A percentile compares a stretch with the other conserved stretches of the same genome.
phyloP scores from a whole-genome alignment of 2,797 vertebrate species.

The Phoeniculus purpureus region DNA sequence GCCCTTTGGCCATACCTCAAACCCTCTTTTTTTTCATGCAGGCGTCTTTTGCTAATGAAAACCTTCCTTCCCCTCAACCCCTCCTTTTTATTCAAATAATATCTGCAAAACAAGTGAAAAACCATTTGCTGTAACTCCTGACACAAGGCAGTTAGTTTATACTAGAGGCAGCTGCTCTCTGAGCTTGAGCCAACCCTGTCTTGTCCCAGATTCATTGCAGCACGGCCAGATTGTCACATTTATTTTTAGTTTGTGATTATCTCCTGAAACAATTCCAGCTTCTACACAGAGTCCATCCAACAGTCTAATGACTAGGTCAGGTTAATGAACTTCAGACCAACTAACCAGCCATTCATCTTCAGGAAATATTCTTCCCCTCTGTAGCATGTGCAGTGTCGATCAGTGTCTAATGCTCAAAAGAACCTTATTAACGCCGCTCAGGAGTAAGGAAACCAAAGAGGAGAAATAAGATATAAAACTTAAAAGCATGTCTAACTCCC shows the following conservation, averaged over 20 bases:
- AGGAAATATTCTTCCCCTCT: slow-evolving; percentile 66
- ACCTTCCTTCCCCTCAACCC: not conserved
- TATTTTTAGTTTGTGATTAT: slow-evolving; percentile 60
- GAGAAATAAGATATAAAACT: slow-evolving; percentile 56
- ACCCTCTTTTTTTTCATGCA: not conserved
- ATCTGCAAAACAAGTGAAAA: not conserved
- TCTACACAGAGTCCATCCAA: slow-evolving; percentile 61
- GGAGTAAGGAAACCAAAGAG: slow-evolving; percentile 24
- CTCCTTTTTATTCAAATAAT: not conserved
- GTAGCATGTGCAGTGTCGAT: slow-evolving; percentile 53
- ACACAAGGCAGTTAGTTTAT: slow-evolving; percentile 24
- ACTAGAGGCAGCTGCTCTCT: slow-evolving; percentile 58
- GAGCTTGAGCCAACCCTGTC: not conserved
- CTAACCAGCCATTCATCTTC: slow-evolving; percentile 69
- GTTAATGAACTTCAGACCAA: slow-evolving; percentile 75
- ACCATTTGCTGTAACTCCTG: slow-evolving; percentile 22
- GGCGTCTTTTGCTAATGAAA: not conserved
- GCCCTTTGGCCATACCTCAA: not conserved
- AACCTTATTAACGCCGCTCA: slow-evolving; percentile 38
- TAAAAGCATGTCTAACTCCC: slow-evolving; percentile 30
- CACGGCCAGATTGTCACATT: slow-evolving; percentile 32
- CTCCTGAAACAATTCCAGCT: slow-evolving; percentile 59
- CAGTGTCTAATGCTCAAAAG: slow-evolving; percentile 36
- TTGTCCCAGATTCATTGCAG: not conserved
- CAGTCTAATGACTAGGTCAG: slow-evolving; percentile 55